Conservation (phyloP, 1,140 invertebrate species). For the Oncopeltus fasciatus region DNA sequence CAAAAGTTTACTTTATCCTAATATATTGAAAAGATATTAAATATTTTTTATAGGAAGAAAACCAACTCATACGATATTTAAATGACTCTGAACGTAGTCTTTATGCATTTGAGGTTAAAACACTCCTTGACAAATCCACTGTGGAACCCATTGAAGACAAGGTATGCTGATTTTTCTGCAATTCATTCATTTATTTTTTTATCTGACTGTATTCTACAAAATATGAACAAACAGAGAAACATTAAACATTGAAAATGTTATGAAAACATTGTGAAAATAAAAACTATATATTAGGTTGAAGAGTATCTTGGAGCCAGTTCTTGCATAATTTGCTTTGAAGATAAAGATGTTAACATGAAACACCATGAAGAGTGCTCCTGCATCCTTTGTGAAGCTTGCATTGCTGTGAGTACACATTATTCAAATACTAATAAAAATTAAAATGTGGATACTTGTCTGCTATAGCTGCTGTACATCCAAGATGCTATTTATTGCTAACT, state of each 20-base stretch:
- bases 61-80: constrained; percentile 37
- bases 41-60: constrained; percentile 38
- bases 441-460: no score
- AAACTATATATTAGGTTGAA: constrained; percentile 9
- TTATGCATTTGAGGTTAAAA: constrained; percentile 37
- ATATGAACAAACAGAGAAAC: background rate
- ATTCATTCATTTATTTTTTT: background rate
- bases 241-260: background rate
- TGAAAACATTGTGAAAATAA: constrained; percentile 6
- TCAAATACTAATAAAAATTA: no score
- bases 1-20: no score
- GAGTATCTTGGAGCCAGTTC: constrained; percentile 17
- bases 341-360: constrained; percentile 39
- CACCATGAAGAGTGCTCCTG: constrained; percentile 41
- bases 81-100: constrained; percentile 39
- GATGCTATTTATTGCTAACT: no score
- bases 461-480: no score
- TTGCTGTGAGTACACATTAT: constrained; percentile 36
- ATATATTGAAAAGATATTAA: background rate
- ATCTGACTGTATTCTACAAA: background rate
- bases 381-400: constrained; percentile 42
- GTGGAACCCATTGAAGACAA: constrained; percentile 13
- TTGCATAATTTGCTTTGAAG: constrained; percentile 51
- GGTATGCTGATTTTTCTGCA: constrained; percentile 1
- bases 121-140: background rate